Evolutionary conservation across 2,113 vertebrate species (phyloP), one percentile per base, ranked within the genome.

Genomic region (Nyctibius bracteatus): DNA sequence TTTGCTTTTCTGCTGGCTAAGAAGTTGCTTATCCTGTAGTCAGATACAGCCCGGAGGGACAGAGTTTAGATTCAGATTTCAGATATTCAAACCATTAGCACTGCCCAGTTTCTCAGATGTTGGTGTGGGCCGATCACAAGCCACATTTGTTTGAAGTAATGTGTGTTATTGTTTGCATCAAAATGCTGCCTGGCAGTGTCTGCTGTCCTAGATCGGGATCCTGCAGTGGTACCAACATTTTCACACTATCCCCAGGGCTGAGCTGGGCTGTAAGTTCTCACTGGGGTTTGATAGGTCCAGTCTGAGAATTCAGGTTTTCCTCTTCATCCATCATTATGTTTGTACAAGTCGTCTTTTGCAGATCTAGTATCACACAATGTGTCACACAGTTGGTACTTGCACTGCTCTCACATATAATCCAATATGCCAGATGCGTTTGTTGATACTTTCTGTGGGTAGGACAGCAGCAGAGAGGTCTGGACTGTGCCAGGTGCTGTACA

Each of bases 281-380:
- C 3, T 1, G 4, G 35, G 30, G 8, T 33, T 94, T 55, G 58
- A 7, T 46, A 49, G 79, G 30, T 63, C 47, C 12, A 27, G 18
- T 12, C 23, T 28, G 80, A 63, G 33, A 80, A 41, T 86, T 75
- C n/a, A 33, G 12, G 3, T 30, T 80, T 82, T 70, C 43, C 57
- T 28, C 35, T 81, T 84, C 31, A 80, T 39, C 43, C 22, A 9
- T 68, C 16, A 1, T 80, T 49, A 2, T 4, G 4, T 72, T 77
- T 63, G 20, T 37, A 6, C 10, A 51, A 5, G 25, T 68, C 43
- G 6, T 14, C 49, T 74, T 44, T 27, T 41, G n/a, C 62, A 72
- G 37, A 8, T 59, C 25, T 51, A 16, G 3, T n/a, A 5, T 27
- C 55, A 41, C 28, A 54, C 0, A 0, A 22, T 3, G 0, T 13